These are phyloP conservation scores for Pasiphila rectangulata DNA, from an alignment of 2,888 invertebrate species.

Conservation along the genomic window DNA sequence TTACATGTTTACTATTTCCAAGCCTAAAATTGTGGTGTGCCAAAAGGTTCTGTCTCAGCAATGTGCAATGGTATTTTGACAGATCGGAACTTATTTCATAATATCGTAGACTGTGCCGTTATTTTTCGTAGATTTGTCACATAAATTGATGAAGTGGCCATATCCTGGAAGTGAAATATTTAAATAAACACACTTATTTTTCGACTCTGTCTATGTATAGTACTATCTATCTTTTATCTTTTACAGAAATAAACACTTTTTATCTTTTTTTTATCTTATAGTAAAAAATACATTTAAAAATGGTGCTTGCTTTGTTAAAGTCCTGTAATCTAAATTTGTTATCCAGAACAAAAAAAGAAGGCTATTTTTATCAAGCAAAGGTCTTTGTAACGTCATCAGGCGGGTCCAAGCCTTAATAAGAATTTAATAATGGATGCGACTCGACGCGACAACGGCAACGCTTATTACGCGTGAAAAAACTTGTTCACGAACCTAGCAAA, in stretches of 20 bases:
- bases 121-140: too few relatives aligned
- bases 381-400: conserved; percentile 40
- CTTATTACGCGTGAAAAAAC: neutral
- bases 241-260: too few relatives aligned
- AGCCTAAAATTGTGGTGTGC: too few relatives aligned
- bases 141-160: too few relatives aligned
- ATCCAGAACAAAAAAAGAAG: conserved; percentile 21
- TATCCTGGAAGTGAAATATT: too few relatives aligned
- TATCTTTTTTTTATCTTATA: too few relatives aligned
- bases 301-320: neutral
- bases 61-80: conserved; percentile 12
- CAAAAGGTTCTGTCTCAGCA: too few relatives aligned
- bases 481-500: neutral
- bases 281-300: neutral
- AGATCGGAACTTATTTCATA: too few relatives aligned
- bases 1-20: too few relatives aligned
- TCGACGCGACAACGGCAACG: conserved; percentile 34
- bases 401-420: conserved; percentile 47
- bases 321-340: conserved; percentile 3
- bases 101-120: too few relatives aligned
- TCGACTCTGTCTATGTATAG: too few relatives aligned
- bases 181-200: neutral
- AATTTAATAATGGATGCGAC: conserved; percentile 56
- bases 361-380: conserved; percentile 37
- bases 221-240: too few relatives aligned